phyloP scores from a whole-genome alignment of 2,797 vertebrate genomes.

The Vipera latastei region DNA sequence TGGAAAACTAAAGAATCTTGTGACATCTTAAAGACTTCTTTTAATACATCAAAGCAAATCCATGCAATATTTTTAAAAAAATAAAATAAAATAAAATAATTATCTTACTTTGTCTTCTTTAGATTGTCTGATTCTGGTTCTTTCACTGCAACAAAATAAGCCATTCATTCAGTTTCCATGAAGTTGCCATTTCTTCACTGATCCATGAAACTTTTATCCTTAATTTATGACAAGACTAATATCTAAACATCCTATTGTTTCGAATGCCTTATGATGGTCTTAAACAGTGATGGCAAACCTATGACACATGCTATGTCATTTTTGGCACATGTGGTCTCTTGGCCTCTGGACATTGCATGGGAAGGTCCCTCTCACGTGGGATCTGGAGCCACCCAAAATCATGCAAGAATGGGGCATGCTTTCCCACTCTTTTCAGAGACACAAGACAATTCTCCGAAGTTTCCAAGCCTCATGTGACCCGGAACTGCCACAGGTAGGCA shows the following conservation, averaged over 20 bases:
- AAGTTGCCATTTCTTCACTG: neutral
- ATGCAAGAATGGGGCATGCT: neutral
- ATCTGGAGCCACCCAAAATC: neutral
- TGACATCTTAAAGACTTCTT: neutral
- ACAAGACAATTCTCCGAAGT: neutral
- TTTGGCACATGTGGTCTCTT: neutral
- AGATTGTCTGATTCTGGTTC: conserved; percentile 75
- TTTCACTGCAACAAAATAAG: conserved; percentile 78
- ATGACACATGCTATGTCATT: neutral
- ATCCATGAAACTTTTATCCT: neutral
- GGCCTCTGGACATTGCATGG: neutral
- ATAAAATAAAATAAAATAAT: conserved; percentile 8
- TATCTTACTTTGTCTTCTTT: conserved; percentile 90
- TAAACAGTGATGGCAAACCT: neutral
- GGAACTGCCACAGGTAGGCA: too few relatives aligned
- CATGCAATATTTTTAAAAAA: conserved; percentile 44
- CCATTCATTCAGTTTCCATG: neutral
- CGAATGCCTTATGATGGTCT: neutral
- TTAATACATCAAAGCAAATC: conserved; percentile 39
- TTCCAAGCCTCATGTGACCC: neutral
- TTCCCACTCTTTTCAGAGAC: neutral
- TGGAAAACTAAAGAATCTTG: conserved; percentile 33
- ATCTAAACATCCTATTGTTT: neutral
- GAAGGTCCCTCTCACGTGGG: neutral
- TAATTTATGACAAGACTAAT: neutral